Evolutionary conservation across 2,888 invertebrate species (phyloP).

Genomic region (Vesta saturnalis): DNA sequence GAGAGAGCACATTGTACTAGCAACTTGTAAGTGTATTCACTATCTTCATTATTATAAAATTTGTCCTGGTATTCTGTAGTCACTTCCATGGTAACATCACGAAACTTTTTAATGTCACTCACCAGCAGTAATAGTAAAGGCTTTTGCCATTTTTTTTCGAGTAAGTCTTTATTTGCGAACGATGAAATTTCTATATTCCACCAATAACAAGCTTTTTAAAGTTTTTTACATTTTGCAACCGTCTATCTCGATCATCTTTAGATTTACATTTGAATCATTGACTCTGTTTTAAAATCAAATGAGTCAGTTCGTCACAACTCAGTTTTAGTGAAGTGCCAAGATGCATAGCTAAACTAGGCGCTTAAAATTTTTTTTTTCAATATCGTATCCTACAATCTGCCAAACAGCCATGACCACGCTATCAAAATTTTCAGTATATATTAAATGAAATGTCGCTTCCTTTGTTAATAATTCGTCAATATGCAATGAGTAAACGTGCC

Average conservation of each 20-base stretch:
- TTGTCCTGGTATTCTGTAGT: slow-evolving; percentile 20
- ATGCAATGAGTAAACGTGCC: too few species aligned
- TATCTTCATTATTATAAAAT: slow-evolving; percentile 10
- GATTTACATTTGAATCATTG: slow-evolving; percentile 24
- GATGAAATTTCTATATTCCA: slow-evolving; percentile 20
- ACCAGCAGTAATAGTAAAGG: slow-evolving; percentile 36
- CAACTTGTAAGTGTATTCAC: slow-evolving; percentile 27
- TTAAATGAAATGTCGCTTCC: too few species aligned
- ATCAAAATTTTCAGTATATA: too few species aligned
- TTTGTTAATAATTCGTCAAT: too few species aligned
- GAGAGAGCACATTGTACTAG: slow-evolving; percentile 26
- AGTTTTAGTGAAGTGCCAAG: slow-evolving; percentile 31
- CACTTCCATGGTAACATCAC: slow-evolving; percentile 24
- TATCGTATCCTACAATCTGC: slow-evolving; percentile 34
- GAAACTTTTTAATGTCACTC: slow-evolving; percentile 34
- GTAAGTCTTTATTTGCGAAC: slow-evolving; percentile 18
- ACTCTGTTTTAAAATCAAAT: slow-evolving; percentile 27
- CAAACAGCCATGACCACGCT: too few species aligned
- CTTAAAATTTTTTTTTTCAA: slow-evolving; percentile 33
- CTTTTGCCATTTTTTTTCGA: slow-evolving; percentile 38
- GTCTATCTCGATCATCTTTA: slow-evolving; percentile 4
- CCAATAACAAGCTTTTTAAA: slow-evolving; percentile 15
- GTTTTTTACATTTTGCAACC: slow-evolving; percentile 21
- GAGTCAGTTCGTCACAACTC: slow-evolving; percentile 22
- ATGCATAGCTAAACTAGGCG: slow-evolving; percentile 35